Evolutionary conservation across 2,888 invertebrate species (phyloP).

Genomic region (Apoda limacodes): DNA sequence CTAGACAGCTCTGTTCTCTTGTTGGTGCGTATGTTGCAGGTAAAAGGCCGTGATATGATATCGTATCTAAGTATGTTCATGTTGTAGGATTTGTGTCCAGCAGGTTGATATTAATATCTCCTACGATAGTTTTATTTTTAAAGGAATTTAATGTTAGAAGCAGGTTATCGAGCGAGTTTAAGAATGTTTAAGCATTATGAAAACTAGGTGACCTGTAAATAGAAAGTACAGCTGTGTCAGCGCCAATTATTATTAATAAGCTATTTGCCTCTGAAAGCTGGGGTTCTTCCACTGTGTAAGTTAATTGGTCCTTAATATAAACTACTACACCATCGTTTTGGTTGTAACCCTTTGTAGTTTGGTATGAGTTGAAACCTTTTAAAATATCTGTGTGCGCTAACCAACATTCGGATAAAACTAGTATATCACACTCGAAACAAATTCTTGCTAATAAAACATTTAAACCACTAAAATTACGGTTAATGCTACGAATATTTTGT

Average conservation of each 20-base stretch:
- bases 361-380: not conserved
- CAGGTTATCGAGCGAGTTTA: constrained; percentile 1
- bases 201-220: constrained; percentile 3
- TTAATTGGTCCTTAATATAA: constrained; percentile 2
- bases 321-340: constrained; percentile 7
- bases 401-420: constrained; percentile 5
- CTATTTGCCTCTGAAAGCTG: not conserved
- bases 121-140: constrained; percentile 1
- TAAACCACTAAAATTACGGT: constrained; percentile 2
- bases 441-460: not conserved
- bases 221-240: not conserved
- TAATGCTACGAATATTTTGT: constrained; percentile 9
- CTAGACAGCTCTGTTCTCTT: constrained; percentile 5
- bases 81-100: not conserved
- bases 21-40: constrained; percentile 4
- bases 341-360: constrained; percentile 2
- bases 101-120: constrained; percentile 9
- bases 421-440: constrained; percentile 2
- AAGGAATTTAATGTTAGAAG: not conserved
- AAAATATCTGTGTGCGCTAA: not conserved
- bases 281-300: constrained; percentile 2
- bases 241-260: not conserved
- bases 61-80: not conserved
- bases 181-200: not conserved
- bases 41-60: constrained; percentile 1